phyloP scores from a whole-genome alignment of 2,888 invertebrate genomes.

The Macroteleia sp. region DNA sequence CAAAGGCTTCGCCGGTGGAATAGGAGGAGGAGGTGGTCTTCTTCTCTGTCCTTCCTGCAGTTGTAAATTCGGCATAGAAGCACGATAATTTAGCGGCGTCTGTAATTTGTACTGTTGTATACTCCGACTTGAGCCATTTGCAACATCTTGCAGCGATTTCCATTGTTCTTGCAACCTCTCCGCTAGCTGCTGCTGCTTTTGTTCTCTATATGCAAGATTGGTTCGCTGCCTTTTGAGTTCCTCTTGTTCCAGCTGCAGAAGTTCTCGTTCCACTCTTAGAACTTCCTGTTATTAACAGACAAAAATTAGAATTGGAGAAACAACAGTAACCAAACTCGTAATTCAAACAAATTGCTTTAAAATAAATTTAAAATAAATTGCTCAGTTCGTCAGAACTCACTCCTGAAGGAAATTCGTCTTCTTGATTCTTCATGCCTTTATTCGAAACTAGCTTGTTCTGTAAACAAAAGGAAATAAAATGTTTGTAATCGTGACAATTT shows the following conservation, averaged over 20 bases:
- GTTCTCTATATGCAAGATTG: constrained; percentile 87
- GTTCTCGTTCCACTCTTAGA: constrained; percentile 90
- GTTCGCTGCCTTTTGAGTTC: constrained; percentile 90
- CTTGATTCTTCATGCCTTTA: constrained; percentile 72
- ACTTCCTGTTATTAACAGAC: constrained; percentile 88
- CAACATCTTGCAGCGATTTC: constrained; percentile 87
- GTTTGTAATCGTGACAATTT: no score
- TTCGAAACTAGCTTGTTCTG: constrained; percentile 75
- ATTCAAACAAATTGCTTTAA: no score
- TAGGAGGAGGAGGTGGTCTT: constrained; percentile 84
- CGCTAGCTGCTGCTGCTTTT: constrained; percentile 79
- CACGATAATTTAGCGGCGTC: constrained; percentile 85
- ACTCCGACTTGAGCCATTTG: constrained; percentile 73
- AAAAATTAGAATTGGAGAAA: no score
- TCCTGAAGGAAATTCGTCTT: constrained; percentile 79
- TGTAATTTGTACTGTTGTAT: constrained; percentile 81
- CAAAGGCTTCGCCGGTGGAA: constrained; percentile 86
- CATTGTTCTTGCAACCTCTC: constrained; percentile 81
- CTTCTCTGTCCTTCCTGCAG: constrained; percentile 81
- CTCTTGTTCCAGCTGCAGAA: constrained; percentile 91
- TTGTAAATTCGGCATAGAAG: constrained; percentile 86
- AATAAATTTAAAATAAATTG: neutral
- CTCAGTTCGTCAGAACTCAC: no score
- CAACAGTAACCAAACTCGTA: no score
- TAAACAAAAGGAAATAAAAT: constrained; percentile 58